Evolutionary conservation across 2,888 invertebrate genomes (phyloP).

Genomic region (Prosopocoilus inquinatus): DNA sequence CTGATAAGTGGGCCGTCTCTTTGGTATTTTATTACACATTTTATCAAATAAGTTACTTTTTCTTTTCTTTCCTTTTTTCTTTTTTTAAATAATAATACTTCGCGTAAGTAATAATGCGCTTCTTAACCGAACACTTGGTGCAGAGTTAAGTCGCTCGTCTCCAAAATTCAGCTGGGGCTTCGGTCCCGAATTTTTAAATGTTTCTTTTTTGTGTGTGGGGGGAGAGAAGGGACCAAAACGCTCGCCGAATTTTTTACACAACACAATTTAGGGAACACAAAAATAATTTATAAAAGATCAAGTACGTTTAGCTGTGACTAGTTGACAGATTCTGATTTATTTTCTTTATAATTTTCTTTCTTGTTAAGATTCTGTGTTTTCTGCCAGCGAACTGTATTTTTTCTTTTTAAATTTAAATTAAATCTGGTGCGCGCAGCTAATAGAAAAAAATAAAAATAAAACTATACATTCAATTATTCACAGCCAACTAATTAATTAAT

Average conservation of each 20-base stretch:
- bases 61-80: conserved; percentile 1
- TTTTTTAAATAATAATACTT: conserved; percentile 39
- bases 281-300: conserved; percentile 32
- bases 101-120: conserved; percentile 17
- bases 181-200: background rate
- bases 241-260: conserved; percentile 1
- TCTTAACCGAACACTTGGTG: conserved; percentile 30
- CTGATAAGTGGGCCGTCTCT: conserved; percentile 49
- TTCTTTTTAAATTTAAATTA: no score
- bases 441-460: conserved; percentile 19
- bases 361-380: conserved; percentile 4
- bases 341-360: no score
- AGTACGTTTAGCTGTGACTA: conserved; percentile 47
- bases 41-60: conserved; percentile 43
- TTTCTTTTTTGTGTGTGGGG: no score
- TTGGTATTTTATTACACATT: conserved; percentile 54
- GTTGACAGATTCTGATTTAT: conserved; percentile 37
- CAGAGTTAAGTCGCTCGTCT: conserved; percentile 20
- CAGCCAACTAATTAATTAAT: conserved; percentile 6
- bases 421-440: conserved; percentile 20
- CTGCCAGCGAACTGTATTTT: conserved; percentile 1
- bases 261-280: conserved; percentile 34
- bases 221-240: background rate
- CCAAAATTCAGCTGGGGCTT: background rate
- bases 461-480: conserved; percentile 17